These are phyloP conservation scores for Vombatus ursinus DNA, from an alignment of 2,113 vertebrate genomes.

Conservation along the genomic window DNA sequence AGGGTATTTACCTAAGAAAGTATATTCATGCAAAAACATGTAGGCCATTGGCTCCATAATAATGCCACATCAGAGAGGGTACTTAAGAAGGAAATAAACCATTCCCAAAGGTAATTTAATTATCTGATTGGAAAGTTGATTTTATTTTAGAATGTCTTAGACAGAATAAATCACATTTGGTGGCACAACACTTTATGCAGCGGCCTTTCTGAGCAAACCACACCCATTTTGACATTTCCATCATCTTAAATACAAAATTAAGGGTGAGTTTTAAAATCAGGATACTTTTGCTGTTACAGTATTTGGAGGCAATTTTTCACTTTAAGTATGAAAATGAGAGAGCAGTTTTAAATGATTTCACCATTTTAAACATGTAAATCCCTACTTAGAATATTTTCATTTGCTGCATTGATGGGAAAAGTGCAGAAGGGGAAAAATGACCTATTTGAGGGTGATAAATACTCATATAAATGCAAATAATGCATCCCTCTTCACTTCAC, in stretches of 20 bases:
- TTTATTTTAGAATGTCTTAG: slow-evolving; percentile 33
- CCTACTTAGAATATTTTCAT: neutral
- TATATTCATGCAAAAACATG: slow-evolving; percentile 25
- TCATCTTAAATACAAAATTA: too few relatives aligned
- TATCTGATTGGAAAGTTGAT: slow-evolving; percentile 23
- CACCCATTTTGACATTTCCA: slow-evolving; percentile 1
- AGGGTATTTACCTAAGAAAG: slow-evolving; percentile 66
- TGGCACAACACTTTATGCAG: neutral
- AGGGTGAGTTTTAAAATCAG: neutral
- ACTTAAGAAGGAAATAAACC: slow-evolving; percentile 36
- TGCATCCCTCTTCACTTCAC: neutral
- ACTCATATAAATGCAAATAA: neutral
- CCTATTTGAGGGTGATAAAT: neutral
- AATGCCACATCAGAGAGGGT: slow-evolving; percentile 47
- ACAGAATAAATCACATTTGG: slow-evolving; percentile 39
- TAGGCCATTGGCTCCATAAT: slow-evolving; percentile 24
- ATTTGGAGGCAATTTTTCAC: neutral
- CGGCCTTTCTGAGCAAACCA: slow-evolving; percentile 22
- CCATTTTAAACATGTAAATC: neutral
- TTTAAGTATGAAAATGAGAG: slow-evolving; percentile 9
- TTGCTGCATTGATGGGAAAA: neutral
- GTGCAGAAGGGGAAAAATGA: too few relatives aligned
- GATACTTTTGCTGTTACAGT: neutral
- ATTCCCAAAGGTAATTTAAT: slow-evolving; percentile 55
- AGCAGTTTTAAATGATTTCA: slow-evolving; percentile 24